Evolutionary conservation across 64 coral and sea anemone genomes (phyloP).

Genomic region (Trachythela sp.): DNA sequence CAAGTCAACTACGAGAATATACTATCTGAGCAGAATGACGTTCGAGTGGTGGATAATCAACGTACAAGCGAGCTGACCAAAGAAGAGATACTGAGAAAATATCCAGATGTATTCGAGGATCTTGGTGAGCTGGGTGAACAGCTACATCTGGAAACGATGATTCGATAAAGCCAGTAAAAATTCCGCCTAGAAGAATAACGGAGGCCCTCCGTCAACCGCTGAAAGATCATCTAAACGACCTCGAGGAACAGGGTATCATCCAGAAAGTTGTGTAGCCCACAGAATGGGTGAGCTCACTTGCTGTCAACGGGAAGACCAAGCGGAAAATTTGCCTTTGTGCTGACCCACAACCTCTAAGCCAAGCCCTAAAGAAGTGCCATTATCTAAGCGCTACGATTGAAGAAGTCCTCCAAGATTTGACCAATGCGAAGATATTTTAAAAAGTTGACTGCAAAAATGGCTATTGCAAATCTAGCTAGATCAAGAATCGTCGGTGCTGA

Average conservation of each 20-base stretch:
- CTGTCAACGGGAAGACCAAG: background rate
- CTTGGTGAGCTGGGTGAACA: background rate
- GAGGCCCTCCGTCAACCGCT: background rate
- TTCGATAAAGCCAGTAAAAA: background rate
- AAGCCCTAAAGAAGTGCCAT: background rate
- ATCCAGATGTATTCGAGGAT: background rate
- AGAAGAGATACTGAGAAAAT: background rate
- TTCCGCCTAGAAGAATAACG: background rate
- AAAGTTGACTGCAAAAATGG: background rate
- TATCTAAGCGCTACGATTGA: background rate
- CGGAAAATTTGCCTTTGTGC: background rate
- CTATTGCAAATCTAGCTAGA: background rate
- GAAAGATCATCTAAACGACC: background rate
- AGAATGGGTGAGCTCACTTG: background rate
- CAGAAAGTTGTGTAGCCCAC: background rate
- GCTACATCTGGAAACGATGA: background rate
- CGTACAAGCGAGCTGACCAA: background rate
- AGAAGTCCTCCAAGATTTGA: background rate
- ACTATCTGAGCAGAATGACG: background rate
- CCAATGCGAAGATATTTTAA: background rate
- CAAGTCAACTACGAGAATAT: constrained; percentile 5
- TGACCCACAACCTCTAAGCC: background rate
- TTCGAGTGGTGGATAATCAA: background rate
- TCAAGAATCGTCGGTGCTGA: background rate
- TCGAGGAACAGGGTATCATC: background rate